Percentiles rank a stretch among this genome's conserved stretches.
Conservation (phyloP, 37 sponge, comb jelly and placozoan species). For the Cladorhizidae sp. region DNA sequence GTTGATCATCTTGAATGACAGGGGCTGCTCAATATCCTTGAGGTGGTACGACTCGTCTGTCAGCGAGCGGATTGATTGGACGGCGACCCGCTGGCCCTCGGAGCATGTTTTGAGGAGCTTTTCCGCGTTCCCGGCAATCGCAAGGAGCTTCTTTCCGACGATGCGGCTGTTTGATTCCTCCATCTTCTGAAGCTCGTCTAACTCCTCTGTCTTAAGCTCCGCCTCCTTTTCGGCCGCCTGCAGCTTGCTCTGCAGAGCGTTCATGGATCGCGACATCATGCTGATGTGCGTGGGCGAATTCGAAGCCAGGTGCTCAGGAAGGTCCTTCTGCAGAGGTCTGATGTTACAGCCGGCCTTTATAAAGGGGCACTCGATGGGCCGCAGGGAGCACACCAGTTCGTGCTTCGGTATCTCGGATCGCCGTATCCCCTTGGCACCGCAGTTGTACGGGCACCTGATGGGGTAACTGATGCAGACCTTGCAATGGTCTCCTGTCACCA, state of each 20-base stretch:
- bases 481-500: constrained; percentile 43
- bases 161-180: neutral
- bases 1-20: constrained; percentile 58
- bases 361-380: constrained; percentile 39
- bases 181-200: neutral
- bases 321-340: constrained; percentile 36
- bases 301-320: constrained; percentile 37
- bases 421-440: constrained; percentile 29
- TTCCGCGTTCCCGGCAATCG: constrained; percentile 20
- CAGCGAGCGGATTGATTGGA: constrained; percentile 51
- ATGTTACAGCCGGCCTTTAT: constrained; percentile 41
- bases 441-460: constrained; percentile 56
- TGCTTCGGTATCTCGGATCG: constrained; percentile 40
- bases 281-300: constrained; percentile 21
- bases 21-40: constrained; percentile 25
- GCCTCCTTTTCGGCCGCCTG: constrained; percentile 39
- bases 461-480: constrained; percentile 54
- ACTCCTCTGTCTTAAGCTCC: constrained; percentile 6
- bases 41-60: constrained; percentile 29
- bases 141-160: constrained; percentile 11
- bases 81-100: constrained; percentile 31
- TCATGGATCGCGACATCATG: constrained; percentile 30
- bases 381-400: constrained; percentile 34
- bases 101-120: constrained; percentile 32
- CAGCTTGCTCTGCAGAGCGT: constrained; percentile 24